Evolutionary conservation across 2,113 vertebrate genomes (phyloP), one percentile per base, ranked within the genome.

Genomic region (Trichechus manatus): DNA sequence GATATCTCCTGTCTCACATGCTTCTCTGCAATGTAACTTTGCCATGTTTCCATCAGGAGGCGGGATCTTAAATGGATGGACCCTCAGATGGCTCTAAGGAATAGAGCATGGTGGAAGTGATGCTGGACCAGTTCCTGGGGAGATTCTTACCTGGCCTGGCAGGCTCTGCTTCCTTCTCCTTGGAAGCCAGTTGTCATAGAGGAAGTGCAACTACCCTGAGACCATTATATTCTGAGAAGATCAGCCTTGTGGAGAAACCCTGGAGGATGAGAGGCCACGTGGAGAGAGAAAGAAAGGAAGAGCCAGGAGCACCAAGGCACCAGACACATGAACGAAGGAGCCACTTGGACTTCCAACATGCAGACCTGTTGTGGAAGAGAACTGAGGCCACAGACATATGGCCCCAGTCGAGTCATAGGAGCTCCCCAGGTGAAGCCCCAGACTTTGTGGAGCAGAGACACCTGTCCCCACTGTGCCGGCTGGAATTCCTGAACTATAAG

Each of bases 51-150:
- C 27, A 9, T 31, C 6, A 14, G 19, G 13, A 36, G 19, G 9
- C 20, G 36, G 66, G 19, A 17, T 61, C 3, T 0, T 19, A 47
- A 0, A 2, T 31, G 17, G 53, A 15, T 13, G 42, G 6, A 0
- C 29, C 42, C 79, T 19, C 14, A 23, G 39, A 39, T 1, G 1
- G 33, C 25, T 74, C 11, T 59, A 64, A 68, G 61, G 17, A 70
- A 19, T 7, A 68, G 74, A 68, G 8, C 23, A 8, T 9, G 15
- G 14, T 8, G 6, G 92, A 44, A 68, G 50, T 14, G 36, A 44
- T 6, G 47, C 25, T 39, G 77, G 31, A 6, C 47, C 14, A 13
- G 33, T 47, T 61, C 39, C 2, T 0, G 27, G 33, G 53, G 9
- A 29, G 59, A 3, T 23, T 61, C 6, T 56, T 36, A 27, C n/a